Base-by-base conservation (phyloP, 1,140 invertebrate species). In the Drosophila asahinai region DNA sequence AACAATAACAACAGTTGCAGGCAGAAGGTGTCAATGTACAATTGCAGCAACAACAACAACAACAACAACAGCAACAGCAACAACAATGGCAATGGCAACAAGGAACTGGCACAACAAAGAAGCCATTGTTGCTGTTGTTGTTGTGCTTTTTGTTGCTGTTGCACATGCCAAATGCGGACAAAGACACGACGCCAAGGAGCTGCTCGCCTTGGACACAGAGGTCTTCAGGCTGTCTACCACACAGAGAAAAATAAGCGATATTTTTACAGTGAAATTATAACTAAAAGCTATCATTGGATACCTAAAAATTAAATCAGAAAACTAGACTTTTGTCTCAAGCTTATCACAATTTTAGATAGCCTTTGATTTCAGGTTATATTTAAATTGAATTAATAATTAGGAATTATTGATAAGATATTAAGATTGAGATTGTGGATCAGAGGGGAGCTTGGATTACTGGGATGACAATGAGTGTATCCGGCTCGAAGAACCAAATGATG, bases 21-120 rank as follows among this genome's bases (percentile, higher is more conserved):
- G 19, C 67, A 84, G 73, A 75, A 87, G 84, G 84, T 87, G 84
- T 89, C 84, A 87, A 87, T 87, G 84, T 87, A 87, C 84, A 87
- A 87, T 84, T 89, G 84, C 84, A 54, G 66, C 77, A 80, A 19
- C 83, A 80, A 52, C 82, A 76, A 54, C 59, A 51, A 22, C 38
- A 63, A 45, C 36, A 52, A 51, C 61, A 68, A 51, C 19, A 19
- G 19, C 19, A 19, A 51, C 7, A 25, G 27, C 54, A 66, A 25
- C 52, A 65, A 51, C 61, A 68, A 51, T 47, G 30, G 36, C 62
- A 17, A 47, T 61, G 62, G 27, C 51, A 60, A 79, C 66, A 79
- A 72, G 72, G 62, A 64, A 66, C 60, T 63, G 55, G 52, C 66
- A 62, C 70, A 89, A 87, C 84, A 87, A 87, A 87, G 81, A 84